Percentiles rank a stretch among this genome's conserved stretches.
These are phyloP conservation scores for Bombus picipes DNA, from an alignment of 1,140 invertebrate species.

Conservation along the genomic window DNA sequence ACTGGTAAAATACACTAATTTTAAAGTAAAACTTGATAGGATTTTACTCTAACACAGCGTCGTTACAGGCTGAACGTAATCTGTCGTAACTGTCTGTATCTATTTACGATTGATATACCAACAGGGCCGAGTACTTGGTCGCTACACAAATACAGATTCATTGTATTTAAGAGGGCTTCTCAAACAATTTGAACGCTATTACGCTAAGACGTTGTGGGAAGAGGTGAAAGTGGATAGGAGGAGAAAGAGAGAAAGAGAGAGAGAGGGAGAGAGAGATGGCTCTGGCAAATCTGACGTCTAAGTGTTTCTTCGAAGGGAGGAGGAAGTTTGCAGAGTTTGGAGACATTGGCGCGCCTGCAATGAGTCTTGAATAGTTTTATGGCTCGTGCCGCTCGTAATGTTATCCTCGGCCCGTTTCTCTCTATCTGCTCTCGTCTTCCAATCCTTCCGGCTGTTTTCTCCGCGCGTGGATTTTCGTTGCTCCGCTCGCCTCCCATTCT, in stretches of 20 bases:
- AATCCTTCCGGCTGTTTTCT: constrained; percentile 29
- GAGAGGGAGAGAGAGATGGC: neutral
- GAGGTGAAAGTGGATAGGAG: neutral
- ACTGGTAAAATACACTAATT: neutral
- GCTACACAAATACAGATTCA: neutral
- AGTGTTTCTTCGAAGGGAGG: constrained; percentile 40
- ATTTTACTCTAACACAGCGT: neutral
- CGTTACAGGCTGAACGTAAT: neutral
- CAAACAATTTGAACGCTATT: constrained; percentile 11
- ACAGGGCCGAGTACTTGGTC: neutral
- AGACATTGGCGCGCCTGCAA: constrained; percentile 43
- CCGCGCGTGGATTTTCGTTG: constrained; percentile 20
- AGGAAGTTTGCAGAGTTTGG: constrained; percentile 48
- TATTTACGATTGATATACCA: neutral
- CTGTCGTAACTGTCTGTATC: neutral
- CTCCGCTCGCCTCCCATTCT: neutral
- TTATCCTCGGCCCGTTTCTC: constrained; percentile 48
- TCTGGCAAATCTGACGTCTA: constrained; percentile 34
- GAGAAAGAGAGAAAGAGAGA: neutral
- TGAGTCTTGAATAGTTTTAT: constrained; percentile 68
- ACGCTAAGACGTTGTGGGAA: neutral
- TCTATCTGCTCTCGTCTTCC: constrained; percentile 4
- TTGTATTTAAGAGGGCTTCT: neutral
- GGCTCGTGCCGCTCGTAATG: constrained; percentile 45
- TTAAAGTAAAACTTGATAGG: neutral